Conservation (phyloP, 2,797 vertebrate species). For the Botia almorhae region DNA sequence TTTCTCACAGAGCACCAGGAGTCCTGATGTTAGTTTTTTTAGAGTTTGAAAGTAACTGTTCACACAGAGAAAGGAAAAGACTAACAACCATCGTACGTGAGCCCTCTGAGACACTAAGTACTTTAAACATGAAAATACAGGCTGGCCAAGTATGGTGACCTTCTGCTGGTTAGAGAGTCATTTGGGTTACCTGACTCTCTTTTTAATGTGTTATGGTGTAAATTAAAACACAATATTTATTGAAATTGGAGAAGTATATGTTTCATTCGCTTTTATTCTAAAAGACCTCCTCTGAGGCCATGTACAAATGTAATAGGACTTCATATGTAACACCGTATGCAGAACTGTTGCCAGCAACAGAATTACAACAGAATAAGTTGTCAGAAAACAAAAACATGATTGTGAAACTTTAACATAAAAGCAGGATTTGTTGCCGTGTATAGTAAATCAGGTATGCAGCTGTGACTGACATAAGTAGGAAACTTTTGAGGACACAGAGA, state of each 20-base stretch:
- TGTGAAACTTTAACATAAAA: not conserved
- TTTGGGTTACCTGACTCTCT: not conserved
- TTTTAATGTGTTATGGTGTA: not conserved
- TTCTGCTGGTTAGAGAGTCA: conserved; percentile 16
- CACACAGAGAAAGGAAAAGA: conserved; percentile 20
- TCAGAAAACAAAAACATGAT: not conserved
- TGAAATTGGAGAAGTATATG: not conserved
- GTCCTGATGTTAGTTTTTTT: conserved; percentile 14
- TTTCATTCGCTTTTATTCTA: conserved; percentile 50
- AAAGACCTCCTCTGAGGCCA: conserved; percentile 38
- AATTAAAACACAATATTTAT: not conserved
- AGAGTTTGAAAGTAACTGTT: conserved; percentile 33
- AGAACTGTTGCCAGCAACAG: conserved; percentile 5
- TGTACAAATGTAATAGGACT: not conserved
- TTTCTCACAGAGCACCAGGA: conserved; percentile 45
- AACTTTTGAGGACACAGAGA: conserved; percentile 17
- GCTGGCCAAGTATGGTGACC: too few relatives aligned
- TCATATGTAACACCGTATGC: not conserved
- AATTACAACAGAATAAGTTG: not conserved
- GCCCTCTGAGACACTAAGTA: not conserved
- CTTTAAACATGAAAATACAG: not conserved
- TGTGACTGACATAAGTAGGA: not conserved
- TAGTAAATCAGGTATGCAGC: not conserved
- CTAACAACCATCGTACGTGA: conserved; percentile 1
- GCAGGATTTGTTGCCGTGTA: not conserved